Percentiles rank a stretch among this genome's conserved stretches.
Evolutionary conservation across 2,888 invertebrate species (phyloP).

Genomic region (Eristalinus sepulchralis): DNA sequence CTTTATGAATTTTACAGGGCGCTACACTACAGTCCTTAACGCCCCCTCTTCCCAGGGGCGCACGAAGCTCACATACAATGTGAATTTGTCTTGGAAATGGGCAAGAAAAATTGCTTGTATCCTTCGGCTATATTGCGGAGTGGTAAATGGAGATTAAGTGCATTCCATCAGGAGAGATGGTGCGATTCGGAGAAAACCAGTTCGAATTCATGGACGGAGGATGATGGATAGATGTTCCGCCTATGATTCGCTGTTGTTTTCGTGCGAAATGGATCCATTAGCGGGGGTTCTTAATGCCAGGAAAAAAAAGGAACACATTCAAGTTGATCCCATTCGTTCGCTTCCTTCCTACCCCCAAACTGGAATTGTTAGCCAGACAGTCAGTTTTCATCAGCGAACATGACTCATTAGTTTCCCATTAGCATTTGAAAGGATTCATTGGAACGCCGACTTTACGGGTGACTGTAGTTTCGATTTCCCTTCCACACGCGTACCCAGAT

Average conservation of each 20-base stretch:
- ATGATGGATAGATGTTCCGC: neutral
- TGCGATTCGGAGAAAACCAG: neutral
- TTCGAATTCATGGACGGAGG: neutral
- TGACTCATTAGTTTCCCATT: too few species aligned
- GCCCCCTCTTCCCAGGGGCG: neutral
- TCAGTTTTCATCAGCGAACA: too few species aligned
- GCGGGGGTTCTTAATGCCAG: too few species aligned
- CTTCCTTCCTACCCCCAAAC: too few species aligned
- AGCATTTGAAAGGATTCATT: too few species aligned
- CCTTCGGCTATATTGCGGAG: slow-evolving; percentile 14
- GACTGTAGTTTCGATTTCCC: too few species aligned
- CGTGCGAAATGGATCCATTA: neutral
- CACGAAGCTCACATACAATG: neutral
- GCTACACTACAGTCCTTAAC: neutral
- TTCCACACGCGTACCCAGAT: too few species aligned
- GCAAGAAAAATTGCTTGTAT: slow-evolving; percentile 25
- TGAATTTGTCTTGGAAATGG: slow-evolving; percentile 19
- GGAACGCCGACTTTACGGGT: too few species aligned
- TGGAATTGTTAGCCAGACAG: too few species aligned
- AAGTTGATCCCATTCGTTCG: too few species aligned
- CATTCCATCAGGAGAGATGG: neutral
- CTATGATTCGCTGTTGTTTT: neutral
- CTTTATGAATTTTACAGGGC: slow-evolving; percentile 44
- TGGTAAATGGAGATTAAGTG: slow-evolving; percentile 42
- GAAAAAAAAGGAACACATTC: too few species aligned